A percentile compares a stretch with the other conserved stretches of the same genome.
phyloP scores from a whole-genome alignment of 2,797 vertebrate genomes.

The Gephyroberyx darwinii region DNA sequence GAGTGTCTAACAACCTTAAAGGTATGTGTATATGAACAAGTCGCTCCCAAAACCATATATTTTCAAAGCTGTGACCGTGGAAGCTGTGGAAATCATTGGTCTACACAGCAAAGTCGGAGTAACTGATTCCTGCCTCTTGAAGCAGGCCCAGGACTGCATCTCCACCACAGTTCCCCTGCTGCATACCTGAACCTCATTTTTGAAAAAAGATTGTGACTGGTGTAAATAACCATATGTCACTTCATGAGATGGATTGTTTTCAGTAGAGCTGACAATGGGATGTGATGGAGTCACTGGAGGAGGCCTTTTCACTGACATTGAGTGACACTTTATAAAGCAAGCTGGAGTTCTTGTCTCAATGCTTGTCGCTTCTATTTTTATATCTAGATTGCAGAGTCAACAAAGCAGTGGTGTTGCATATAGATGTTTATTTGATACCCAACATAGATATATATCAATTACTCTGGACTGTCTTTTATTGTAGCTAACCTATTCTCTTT shows the following conservation, averaged over 20 bases:
- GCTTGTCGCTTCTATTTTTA: background rate
- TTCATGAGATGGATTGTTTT: background rate
- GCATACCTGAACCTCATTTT: background rate
- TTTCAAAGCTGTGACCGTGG: background rate
- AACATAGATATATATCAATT: background rate
- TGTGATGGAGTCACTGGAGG: background rate
- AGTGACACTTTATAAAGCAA: too few species aligned
- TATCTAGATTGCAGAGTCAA: background rate
- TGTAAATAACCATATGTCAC: background rate
- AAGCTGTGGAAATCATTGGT: too few species aligned
- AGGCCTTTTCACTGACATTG: too few species aligned
- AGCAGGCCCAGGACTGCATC: too few species aligned
- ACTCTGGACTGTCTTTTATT: background rate
- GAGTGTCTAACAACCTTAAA: background rate
- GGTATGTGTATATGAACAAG: background rate
- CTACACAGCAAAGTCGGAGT: too few species aligned
- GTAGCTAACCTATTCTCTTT: slow-evolving; percentile 44
- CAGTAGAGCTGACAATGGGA: background rate
- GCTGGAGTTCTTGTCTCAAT: background rate
- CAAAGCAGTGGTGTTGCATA: background rate
- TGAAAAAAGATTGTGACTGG: too few species aligned
- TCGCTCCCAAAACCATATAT: background rate
- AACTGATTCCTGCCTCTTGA: too few species aligned
- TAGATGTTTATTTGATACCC: background rate
- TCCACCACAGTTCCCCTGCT: background rate